phyloP scores from a whole-genome alignment of 1,140 invertebrate species.

The Drosophila triauraria region DNA sequence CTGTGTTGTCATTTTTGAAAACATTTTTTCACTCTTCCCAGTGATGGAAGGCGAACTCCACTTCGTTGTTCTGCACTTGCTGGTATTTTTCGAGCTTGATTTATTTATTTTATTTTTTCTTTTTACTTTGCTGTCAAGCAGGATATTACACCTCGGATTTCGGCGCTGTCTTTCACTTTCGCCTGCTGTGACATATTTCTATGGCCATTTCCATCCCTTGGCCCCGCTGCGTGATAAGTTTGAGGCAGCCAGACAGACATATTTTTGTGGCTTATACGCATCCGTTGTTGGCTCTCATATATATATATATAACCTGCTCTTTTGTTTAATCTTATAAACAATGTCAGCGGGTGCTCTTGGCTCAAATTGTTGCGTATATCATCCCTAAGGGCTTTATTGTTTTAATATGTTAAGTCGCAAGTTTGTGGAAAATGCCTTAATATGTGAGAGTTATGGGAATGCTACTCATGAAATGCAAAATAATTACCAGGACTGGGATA shows the following conservation, averaged over 20 bases:
- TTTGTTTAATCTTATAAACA: slow-evolving; percentile 71
- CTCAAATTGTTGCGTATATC: slow-evolving; percentile 59
- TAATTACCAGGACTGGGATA: not conserved
- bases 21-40: slow-evolving; percentile 19
- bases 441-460: slow-evolving; percentile 25
- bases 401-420: slow-evolving; percentile 73
- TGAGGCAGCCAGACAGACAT: slow-evolving; percentile 50
- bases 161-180: slow-evolving; percentile 76
- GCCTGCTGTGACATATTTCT: slow-evolving; percentile 80
- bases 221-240: slow-evolving; percentile 53
- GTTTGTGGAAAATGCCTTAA: slow-evolving; percentile 32
- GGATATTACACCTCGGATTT: slow-evolving; percentile 80
- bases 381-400: slow-evolving; percentile 57
- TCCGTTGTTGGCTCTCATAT: slow-evolving; percentile 50
- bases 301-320: slow-evolving; percentile 19
- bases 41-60: slow-evolving; percentile 30
- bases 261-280: slow-evolving; percentile 49
- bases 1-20: slow-evolving; percentile 35
- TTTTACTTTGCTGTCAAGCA: slow-evolving; percentile 60
- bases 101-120: slow-evolving; percentile 26
- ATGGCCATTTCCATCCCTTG: slow-evolving; percentile 46
- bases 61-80: slow-evolving; percentile 16
- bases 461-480: not conserved
- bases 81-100: slow-evolving; percentile 19
- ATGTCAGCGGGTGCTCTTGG: slow-evolving; percentile 69